Evolutionary conservation across 2,797 vertebrate genomes (phyloP).

Genomic region (Peromyscus melanophrys): DNA sequence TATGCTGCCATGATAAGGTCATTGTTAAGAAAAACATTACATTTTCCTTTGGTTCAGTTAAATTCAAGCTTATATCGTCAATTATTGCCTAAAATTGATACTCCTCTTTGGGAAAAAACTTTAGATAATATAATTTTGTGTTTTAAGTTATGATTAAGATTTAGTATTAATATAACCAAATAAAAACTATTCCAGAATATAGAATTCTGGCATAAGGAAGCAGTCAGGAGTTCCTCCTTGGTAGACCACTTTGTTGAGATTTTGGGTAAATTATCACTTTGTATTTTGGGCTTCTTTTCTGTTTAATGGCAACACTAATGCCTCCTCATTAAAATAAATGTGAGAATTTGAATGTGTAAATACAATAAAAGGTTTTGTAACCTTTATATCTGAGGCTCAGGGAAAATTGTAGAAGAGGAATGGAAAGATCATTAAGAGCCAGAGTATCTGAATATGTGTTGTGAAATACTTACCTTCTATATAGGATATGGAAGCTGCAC

Average conservation of each 20-base stretch:
- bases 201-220: background rate
- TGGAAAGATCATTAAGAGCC: background rate
- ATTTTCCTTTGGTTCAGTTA: constrained; percentile 18
- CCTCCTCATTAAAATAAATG: background rate
- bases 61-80: constrained; percentile 25
- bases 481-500: background rate
- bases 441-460: background rate
- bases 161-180: background rate
- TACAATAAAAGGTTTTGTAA: background rate
- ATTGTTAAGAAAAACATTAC: background rate
- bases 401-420: background rate
- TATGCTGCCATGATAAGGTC: background rate
- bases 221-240: background rate
- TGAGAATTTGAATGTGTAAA: constrained; percentile 17
- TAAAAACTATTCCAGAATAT: background rate
- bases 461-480: background rate
- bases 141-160: background rate
- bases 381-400: background rate
- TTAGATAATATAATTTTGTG: background rate
- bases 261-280: constrained; percentile 1
- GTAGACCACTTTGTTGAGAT: background rate
- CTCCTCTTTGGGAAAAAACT: background rate
- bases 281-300: background rate
- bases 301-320: background rate
- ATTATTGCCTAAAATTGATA: background rate